phyloP scores from a whole-genome alignment of 2,888 invertebrate genomes.

The Drosophila lutescens region DNA sequence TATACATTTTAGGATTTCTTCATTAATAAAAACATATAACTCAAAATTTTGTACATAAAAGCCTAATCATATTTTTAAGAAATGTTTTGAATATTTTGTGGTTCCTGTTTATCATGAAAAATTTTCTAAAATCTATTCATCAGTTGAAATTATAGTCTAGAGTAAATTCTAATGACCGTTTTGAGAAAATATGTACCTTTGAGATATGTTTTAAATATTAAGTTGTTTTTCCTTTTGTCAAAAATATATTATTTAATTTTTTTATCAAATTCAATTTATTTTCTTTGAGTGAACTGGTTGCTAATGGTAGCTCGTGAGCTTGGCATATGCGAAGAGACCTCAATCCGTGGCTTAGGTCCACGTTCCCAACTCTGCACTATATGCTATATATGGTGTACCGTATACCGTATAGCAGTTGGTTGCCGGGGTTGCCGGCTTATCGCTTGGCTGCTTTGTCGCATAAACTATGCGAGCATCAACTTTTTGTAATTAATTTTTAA shows the following conservation, averaged over 20 bases:
- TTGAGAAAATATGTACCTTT: no score
- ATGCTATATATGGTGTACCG: conserved; percentile 17
- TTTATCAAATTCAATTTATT: neutral
- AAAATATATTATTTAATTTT: neutral
- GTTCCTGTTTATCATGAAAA: no score
- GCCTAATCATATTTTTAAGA: no score
- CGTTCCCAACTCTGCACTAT: conserved; percentile 21
- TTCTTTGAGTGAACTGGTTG: conserved; percentile 31
- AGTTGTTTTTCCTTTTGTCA: no score
- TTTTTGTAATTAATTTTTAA: conserved; percentile 76
- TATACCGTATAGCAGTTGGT: conserved; percentile 11
- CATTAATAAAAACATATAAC: no score
- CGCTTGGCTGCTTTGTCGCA: conserved; percentile 66
- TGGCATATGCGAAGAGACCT: conserved; percentile 47
- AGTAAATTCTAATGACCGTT: no score
- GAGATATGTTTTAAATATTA: no score
- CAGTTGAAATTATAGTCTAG: no score
- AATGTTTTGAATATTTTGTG: no score
- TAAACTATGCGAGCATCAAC: conserved; percentile 63
- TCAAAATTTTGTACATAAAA: no score
- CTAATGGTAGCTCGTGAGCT: conserved; percentile 54
- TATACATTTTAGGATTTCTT: no score
- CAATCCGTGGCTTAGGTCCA: conserved; percentile 37
- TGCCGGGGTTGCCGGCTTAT: conserved; percentile 49
- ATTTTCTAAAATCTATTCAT: no score